phyloP scores from a whole-genome alignment of 1,140 invertebrate genomes.

The Reticulitermes speratus region DNA sequence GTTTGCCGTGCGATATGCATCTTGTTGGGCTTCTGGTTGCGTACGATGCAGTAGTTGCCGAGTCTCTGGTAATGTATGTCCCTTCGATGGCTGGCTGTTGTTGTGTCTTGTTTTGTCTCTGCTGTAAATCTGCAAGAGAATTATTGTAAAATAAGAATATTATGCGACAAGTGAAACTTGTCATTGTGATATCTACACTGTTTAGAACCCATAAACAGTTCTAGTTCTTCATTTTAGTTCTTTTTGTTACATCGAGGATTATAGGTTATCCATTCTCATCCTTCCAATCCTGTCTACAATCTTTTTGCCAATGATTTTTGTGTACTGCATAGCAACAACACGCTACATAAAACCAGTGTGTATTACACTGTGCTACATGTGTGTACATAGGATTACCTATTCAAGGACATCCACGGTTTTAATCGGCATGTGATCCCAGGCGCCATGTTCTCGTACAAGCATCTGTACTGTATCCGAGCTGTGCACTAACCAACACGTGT shows the following conservation, averaged over 20 bases:
- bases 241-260: background rate
- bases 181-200: background rate
- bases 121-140: background rate
- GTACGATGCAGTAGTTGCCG: background rate
- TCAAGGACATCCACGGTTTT: background rate
- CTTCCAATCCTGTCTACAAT: background rate
- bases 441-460: background rate
- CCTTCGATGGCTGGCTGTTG: background rate
- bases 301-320: background rate
- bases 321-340: background rate
- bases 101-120: background rate
- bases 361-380: background rate
- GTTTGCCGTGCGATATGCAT: background rate
- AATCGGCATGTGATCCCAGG: background rate
- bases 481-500: no score
- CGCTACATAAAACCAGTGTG: background rate
- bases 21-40: background rate
- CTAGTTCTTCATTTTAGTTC: background rate
- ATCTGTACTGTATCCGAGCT: background rate
- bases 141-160: conserved; percentile 13
- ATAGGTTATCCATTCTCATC: background rate
- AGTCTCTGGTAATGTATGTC: background rate
- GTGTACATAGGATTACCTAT: background rate
- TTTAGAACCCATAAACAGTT: background rate
- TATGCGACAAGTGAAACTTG: background rate